A percentile compares a stretch with the other conserved stretches of the same genome.
Evolutionary conservation across 2,888 invertebrate genomes (phyloP).

Genomic region (Leptopterna dolabrata): DNA sequence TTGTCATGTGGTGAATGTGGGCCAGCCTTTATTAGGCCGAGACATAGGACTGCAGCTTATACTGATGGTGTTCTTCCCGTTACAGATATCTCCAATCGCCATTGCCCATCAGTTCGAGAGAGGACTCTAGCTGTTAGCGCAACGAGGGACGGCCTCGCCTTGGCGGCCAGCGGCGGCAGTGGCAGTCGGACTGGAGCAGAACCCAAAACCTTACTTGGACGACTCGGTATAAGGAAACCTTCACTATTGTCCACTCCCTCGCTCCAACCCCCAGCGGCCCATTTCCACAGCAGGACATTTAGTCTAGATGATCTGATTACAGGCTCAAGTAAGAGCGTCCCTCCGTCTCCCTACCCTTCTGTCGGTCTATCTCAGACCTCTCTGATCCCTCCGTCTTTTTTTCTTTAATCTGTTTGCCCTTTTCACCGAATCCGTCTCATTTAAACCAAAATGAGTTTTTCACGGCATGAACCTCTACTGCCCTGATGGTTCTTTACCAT

Average conservation of each 20-base stretch:
- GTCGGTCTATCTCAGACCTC: constrained; percentile 5
- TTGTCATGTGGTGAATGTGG: no score
- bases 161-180: constrained; percentile 67
- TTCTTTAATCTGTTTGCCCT: not conserved
- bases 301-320: constrained; percentile 90
- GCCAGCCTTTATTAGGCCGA: no score
- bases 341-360: constrained; percentile 52
- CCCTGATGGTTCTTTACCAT: not conserved
- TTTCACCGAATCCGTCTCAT: not conserved
- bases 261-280: constrained; percentile 67
- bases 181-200: constrained; percentile 33
- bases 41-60: no score
- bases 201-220: constrained; percentile 74
- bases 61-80: no score
- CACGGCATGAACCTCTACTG: not conserved
- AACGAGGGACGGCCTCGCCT: constrained; percentile 64
- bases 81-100: constrained; percentile 55
- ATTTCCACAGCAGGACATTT: constrained; percentile 75
- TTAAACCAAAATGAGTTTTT: not conserved
- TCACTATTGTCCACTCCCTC: constrained; percentile 85
- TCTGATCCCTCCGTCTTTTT: not conserved
- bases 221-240: constrained; percentile 89
- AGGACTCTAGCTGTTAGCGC: constrained; percentile 66
- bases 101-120: constrained; percentile 73
- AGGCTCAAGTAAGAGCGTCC: constrained; percentile 78